These are phyloP conservation scores for Ectropis crepuscularia DNA, from an alignment of 2,888 invertebrate species.

Conservation along the genomic window DNA sequence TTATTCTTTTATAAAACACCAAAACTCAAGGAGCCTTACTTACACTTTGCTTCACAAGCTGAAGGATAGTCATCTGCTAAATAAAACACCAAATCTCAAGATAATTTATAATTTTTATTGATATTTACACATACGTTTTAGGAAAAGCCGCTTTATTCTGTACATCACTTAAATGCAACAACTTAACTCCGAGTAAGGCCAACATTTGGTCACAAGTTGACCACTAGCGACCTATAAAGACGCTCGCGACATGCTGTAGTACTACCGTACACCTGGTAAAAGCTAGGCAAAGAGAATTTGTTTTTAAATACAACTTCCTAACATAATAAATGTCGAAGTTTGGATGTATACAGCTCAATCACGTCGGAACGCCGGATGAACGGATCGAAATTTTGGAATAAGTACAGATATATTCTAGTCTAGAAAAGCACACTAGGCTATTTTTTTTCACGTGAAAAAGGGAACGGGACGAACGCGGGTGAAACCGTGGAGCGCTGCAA, in stretches of 20 bases:
- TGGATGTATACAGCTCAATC: too few species aligned
- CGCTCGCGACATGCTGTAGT: neutral
- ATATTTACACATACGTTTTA: constrained; percentile 70
- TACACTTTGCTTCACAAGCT: too few species aligned
- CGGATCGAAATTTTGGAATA: too few species aligned
- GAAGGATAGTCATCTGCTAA: neutral
- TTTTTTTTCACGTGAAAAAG: too few species aligned
- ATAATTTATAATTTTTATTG: constrained; percentile 58
- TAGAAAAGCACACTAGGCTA: too few species aligned
- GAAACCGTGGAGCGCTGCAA: too few species aligned
- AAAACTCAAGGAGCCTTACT: too few species aligned
- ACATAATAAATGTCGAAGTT: neutral
- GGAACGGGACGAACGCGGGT: too few species aligned
- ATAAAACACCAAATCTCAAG: constrained; percentile 37
- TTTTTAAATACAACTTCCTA: neutral
- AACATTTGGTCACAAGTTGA: constrained; percentile 52
- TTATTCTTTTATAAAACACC: too few species aligned
- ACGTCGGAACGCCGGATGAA: too few species aligned
- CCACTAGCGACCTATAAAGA: constrained; percentile 17
- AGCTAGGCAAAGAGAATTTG: too few species aligned
- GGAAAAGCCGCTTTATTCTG: constrained; percentile 62
- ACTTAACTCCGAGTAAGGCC: constrained; percentile 69
- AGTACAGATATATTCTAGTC: too few species aligned
- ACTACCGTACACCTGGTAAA: neutral
- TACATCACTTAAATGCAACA: constrained; percentile 59